Base-by-base conservation (phyloP, 2,797 vertebrate genomes). In the Lepus townsendii region DNA sequence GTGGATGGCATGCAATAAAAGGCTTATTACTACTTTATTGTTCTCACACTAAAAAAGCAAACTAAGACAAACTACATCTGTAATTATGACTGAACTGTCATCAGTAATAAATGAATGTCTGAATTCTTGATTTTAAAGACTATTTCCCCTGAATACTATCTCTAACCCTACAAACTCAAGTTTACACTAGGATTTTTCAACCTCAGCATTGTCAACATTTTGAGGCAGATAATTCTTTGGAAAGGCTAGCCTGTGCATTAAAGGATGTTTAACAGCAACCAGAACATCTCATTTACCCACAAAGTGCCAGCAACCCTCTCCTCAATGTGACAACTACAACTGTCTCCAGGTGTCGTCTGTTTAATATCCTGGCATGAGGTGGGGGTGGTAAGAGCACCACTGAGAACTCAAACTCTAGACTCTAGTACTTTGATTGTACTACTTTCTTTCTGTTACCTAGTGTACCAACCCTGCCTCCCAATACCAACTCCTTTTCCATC, bases 101-200 rank as follows among this genome's bases (percentile, higher is more conserved):
- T 71, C 9, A 80, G 10, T 32, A 68, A 12, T 66, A 65, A 65
- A 2, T 35, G 63, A 14, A 87, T 57, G 42, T 84, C 72, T 90
- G 66, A 94, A 91, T 83, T 84, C 30, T 14, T 90, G 26, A 92
- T 80, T 90, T 92, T 52, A 71, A 92, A 94, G n/a, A 3, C 14
- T 60, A 72, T n/a, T 78, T 47, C 42, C 8, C 14, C 20, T 85
- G n/a, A 91, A 85, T 17, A 60, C 1, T 19, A 76, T 2, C 73
- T 68, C 82, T 83, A 52, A 68, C 11, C 1, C 26, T 83, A 65
- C 62, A 83, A 80, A 88, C 6, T 69, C 20, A 42, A 66, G 1
- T 86, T 76, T 83, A 79, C 11, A 84, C 26, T 32, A 93, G 35
- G 47, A 57, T n/a, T 91, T 79, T 52, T 54, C 52, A 63, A 26